Base-by-base conservation (phyloP, 2,888 invertebrate species). In the Tetramorium bicarinatum region DNA sequence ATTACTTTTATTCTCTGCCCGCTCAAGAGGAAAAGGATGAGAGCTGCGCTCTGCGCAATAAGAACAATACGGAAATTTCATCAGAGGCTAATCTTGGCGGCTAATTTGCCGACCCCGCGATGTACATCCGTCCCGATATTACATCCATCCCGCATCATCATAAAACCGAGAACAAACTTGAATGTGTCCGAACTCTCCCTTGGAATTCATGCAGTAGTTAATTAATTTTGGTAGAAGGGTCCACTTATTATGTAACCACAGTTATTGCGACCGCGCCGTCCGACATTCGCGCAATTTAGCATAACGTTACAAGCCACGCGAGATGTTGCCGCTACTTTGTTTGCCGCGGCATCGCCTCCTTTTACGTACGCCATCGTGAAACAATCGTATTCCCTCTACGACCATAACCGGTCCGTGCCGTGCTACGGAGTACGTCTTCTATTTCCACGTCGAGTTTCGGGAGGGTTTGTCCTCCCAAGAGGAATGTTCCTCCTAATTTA, bases 361-460 rank as follows among this genome's bases (percentile, higher is more conserved):
- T 89, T 89, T 86, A 87, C 85, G 87, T 86, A 84, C 84, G 89
- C 88, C 90, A 83, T 86, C 84, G 84, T 82, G 86, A 90, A 90
- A 90, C 89, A 90, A 90, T 90, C 84, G 90, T 90, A 90, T 90
- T 90, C 90, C 90, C 90, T 79, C 80, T 87, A 89, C 90, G 90
- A 67, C 88, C 85, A 84, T 90, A 90, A 90, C 87, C 83, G 79
- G 82, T 76, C 79, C 72, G 61, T 56, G 61, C 77, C 41, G 75
- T 66, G 80, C 59, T 79, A 41, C 29, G 38, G 62, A 87, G 81
- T 86, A 87, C 83, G 87, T 89, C 85, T 89, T 87, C 87, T 83
- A 82, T 80, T 85, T 82, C 83, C 75, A 56, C 66, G 72, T 62
- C 69, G 82, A 87, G 88, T 87, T 89, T 89, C 83, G 85, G 85